A percentile compares a stretch with the other conserved stretches of the same genome.
These are phyloP conservation scores for Choloepus hoffmanni DNA, from an alignment of 2,113 vertebrate species.

Conservation along the genomic window DNA sequence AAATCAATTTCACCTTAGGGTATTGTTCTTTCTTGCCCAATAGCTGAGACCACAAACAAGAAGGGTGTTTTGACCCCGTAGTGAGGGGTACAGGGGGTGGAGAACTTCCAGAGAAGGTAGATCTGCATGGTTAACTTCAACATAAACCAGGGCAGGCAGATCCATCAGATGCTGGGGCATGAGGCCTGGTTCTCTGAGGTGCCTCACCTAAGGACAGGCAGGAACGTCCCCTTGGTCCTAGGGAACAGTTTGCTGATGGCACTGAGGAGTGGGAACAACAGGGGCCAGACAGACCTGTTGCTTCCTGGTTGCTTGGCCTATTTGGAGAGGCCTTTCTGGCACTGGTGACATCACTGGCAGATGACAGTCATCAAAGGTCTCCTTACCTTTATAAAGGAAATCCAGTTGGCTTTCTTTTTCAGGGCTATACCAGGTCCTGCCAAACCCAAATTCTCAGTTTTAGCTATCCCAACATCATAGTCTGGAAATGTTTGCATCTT, in stretches of 20 bases:
- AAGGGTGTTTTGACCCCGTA: background rate
- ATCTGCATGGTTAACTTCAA: background rate
- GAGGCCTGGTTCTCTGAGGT: background rate
- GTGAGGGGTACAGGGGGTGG: background rate
- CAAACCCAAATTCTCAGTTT: conserved; percentile 76
- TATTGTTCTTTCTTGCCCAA: background rate
- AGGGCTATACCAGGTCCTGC: conserved; percentile 79
- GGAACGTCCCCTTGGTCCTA: background rate
- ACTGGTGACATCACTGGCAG: background rate
- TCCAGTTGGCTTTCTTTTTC: conserved; percentile 87
- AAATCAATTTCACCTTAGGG: background rate
- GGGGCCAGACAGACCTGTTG: background rate
- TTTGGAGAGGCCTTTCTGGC: background rate
- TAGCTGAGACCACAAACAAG: background rate
- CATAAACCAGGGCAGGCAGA: background rate
- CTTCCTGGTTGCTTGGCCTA: background rate
- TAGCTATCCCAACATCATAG: conserved; percentile 80
- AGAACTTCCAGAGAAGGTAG: background rate
- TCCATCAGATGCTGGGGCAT: fast-evolving
- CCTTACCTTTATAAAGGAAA: conserved; percentile 86
- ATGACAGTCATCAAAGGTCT: background rate
- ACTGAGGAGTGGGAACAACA: background rate
- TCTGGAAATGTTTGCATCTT: conserved; percentile 86
- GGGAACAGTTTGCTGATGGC: background rate
- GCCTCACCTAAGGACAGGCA: background rate